Evolutionary conservation across 1,140 invertebrate species (phyloP).

Genomic region (Trichonephila clavipes): DNA sequence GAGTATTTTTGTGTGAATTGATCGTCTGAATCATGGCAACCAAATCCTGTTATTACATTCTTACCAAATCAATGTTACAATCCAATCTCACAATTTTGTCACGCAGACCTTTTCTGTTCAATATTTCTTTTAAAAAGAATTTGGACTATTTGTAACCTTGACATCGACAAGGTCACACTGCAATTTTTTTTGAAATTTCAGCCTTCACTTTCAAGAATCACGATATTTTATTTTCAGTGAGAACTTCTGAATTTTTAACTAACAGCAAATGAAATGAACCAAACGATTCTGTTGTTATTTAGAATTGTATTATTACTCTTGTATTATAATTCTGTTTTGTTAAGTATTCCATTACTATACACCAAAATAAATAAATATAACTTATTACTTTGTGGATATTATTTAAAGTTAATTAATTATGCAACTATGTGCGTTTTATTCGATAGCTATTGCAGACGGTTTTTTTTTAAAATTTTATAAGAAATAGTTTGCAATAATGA

Average conservation of each 20-base stretch:
- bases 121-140: not conserved
- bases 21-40: constrained; percentile 2
- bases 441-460: no score
- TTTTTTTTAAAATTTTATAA: no score
- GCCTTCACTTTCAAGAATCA: not conserved
- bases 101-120: not conserved
- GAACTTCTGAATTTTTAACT: not conserved
- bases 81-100: constrained; percentile 21
- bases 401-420: no score
- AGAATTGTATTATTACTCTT: not conserved
- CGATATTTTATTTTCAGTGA: not conserved
- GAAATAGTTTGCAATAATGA: no score
- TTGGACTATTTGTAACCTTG: not conserved
- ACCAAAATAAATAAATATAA: no score
- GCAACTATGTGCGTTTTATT: no score
- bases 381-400: no score
- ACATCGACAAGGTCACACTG: not conserved
- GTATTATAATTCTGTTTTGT: no score
- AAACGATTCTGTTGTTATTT: no score
- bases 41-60: not conserved
- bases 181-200: not conserved
- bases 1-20: not conserved
- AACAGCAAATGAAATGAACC: not conserved
- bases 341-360: no score
- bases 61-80: constrained; percentile 42